These are phyloP conservation scores for Chymomyza procnemis DNA, from an alignment of 2,888 invertebrate genomes.

Conservation along the genomic window DNA sequence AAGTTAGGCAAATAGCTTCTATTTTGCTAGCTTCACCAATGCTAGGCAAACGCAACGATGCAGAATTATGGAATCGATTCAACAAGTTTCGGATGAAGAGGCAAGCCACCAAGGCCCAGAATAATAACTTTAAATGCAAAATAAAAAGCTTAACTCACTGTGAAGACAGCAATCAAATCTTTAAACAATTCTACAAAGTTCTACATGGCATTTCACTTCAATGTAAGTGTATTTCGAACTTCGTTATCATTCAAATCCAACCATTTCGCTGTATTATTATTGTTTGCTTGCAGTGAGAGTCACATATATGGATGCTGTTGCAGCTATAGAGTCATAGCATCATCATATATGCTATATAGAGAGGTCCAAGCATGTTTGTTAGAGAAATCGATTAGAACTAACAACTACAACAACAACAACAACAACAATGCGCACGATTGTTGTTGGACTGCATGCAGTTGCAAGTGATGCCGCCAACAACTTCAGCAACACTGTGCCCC, in stretches of 20 bases:
- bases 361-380: constrained; percentile 57
- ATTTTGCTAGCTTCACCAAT: too few species aligned
- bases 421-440: constrained; percentile 53
- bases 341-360: constrained; percentile 23
- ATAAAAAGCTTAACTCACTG: too few species aligned
- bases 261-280: constrained; percentile 27
- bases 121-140: too few species aligned
- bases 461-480: constrained; percentile 11
- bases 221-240: too few species aligned
- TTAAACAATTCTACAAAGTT: background rate
- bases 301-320: constrained; percentile 48
- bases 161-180: background rate
- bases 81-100: too few species aligned
- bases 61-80: too few species aligned
- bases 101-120: too few species aligned
- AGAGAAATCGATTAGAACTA: constrained; percentile 72
- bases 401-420: constrained; percentile 42
- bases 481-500: constrained; percentile 14
- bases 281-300: constrained; percentile 54
- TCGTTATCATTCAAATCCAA: background rate
- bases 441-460: constrained; percentile 31
- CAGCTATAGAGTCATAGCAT: background rate
- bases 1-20: too few species aligned
- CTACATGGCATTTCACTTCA: too few species aligned
- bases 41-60: too few species aligned